These are phyloP conservation scores for Manacus vitellinus DNA, from an alignment of 2,113 vertebrate species.

Conservation along the genomic window DNA sequence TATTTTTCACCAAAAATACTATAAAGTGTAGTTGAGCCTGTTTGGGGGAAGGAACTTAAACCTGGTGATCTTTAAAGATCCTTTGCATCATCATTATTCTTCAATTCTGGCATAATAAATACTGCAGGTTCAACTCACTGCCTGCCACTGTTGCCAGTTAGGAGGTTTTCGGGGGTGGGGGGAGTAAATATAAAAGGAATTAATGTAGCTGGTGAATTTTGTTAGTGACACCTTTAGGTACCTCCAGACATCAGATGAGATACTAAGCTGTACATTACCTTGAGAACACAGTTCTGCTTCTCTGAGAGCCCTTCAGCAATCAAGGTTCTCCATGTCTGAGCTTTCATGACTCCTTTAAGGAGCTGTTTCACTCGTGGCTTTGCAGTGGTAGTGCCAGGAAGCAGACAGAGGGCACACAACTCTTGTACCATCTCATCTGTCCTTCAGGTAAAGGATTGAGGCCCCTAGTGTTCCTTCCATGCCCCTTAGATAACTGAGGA, in stretches of 20 bases:
- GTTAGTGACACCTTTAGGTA: background rate
- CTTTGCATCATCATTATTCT: background rate
- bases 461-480: background rate
- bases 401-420: background rate
- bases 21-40: background rate
- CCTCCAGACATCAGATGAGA: background rate
- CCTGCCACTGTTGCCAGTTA: background rate
- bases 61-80: background rate
- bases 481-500: background rate
- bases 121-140: background rate
- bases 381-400: background rate
- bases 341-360: background rate
- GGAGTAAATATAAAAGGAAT: background rate
- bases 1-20: background rate
- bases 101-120: background rate
- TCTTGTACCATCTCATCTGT: background rate
- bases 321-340: background rate
- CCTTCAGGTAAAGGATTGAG: background rate
- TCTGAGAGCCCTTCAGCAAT: background rate
- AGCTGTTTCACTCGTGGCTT: background rate
- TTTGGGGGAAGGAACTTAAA: background rate
- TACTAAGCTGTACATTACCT: background rate
- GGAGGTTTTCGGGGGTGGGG: rapidly evolving
- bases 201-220: background rate
- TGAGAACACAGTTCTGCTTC: background rate